Base-by-base conservation (phyloP, 2,888 invertebrate genomes). In the Phyllotreta striolata region DNA sequence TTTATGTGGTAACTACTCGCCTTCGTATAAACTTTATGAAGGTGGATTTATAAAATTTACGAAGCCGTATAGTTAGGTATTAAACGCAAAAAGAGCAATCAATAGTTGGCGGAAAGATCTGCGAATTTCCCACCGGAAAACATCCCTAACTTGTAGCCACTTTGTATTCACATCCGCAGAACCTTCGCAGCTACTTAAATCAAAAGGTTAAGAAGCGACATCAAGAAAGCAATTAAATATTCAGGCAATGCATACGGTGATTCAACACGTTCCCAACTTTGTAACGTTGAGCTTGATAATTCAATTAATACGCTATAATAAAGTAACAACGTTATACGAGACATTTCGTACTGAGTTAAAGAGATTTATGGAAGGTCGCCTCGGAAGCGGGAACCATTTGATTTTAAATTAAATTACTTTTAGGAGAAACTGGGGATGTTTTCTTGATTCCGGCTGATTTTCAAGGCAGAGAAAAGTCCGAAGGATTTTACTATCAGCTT, bases 331-430 rank as follows among this genome's bases (percentile, higher is more conserved):
- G 43, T 51, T 59, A 24, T 24, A 51, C 41, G 51, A 39, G 51
- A 41, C 49, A 24, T 58, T 58, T 58, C 58, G 49, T 51, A 24
- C 40, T 8, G 49, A 51, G 35, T 59, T 59, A 59, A 59, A 51
- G 34, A 59, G 51, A 59, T 59, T 59, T 51, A 51, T 59, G 41
- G 41, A 41, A 59, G 41, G 49, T 46, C 46, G 10, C 49, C 40
- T 40, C 38, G 58, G 40, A 47, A 58, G 24, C 41, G 37, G 13
- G 41, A 43, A 59, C 51, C 51, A 51, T 51, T 59, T 59, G 49
- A 59, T 59, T 59, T 51, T 41, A 24, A 59, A 59, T 51, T 59
- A 39, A 59, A 59, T 59, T 51, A 51, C 49, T 49, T 58, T 39
- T 49, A 49, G 3, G 47, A 43, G 24, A 6, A 9, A 4, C 5